phyloP scores from a whole-genome alignment of 2,888 invertebrate species.

The Microplitis manilae region DNA sequence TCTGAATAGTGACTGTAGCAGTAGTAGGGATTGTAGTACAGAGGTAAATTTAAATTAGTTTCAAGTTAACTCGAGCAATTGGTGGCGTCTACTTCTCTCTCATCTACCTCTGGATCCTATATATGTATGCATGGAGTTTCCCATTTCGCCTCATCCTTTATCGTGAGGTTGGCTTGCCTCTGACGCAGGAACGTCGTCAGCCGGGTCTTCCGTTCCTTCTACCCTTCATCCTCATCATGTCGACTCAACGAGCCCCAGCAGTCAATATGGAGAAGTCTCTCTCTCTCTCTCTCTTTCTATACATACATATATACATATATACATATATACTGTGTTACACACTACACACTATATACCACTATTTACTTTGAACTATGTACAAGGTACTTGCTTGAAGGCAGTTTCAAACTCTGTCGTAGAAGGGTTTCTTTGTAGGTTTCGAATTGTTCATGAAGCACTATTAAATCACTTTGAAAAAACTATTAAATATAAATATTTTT shows the following conservation, averaged over 20 bases:
- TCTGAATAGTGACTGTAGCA: background rate
- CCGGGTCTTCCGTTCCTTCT: conserved; percentile 6
- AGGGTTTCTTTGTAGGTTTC: conserved; percentile 13
- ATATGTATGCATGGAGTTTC: background rate
- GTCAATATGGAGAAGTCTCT: conserved; percentile 20
- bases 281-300: background rate
- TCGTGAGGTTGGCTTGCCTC: background rate
- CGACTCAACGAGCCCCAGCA: conserved; percentile 15
- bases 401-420: conserved; percentile 21
- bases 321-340: background rate
- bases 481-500: too few relatives aligned
- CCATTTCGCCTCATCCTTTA: background rate
- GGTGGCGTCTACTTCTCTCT: background rate
- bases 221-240: background rate
- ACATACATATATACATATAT: background rate
- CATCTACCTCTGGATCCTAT: background rate
- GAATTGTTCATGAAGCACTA: conserved; percentile 15
- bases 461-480: background rate
- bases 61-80: conserved; percentile 18
- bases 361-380: background rate
- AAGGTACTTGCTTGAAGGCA: conserved; percentile 11
- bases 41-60: conserved; percentile 20
- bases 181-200: conserved; percentile 1
- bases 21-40: background rate
- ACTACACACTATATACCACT: background rate